Evolutionary conservation across 2,797 vertebrate species (phyloP).

Genomic region (Antrozous pallidus): DNA sequence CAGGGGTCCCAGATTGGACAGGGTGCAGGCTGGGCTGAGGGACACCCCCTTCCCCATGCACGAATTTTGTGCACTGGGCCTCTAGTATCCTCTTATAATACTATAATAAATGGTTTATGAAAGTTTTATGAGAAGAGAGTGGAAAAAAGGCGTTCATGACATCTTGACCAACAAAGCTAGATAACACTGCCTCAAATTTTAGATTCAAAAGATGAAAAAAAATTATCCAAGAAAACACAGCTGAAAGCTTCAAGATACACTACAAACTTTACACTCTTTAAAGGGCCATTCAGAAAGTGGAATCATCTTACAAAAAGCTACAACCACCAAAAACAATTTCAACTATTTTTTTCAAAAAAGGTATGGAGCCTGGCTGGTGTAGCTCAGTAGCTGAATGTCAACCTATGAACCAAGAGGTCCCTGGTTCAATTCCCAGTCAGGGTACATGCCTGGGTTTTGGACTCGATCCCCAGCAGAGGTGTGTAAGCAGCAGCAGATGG

Average conservation of each 20-base stretch:
- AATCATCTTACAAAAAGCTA: slow-evolving; percentile 10
- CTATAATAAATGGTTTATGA: slow-evolving; percentile 3
- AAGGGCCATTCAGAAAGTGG: neutral
- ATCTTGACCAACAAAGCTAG: slow-evolving; percentile 43
- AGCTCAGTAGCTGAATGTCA: neutral
- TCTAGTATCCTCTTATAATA: neutral
- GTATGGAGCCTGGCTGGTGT: neutral
- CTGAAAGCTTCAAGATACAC: neutral
- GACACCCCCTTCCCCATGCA: too few relatives aligned
- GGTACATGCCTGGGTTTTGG: neutral
- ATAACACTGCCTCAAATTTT: slow-evolving; percentile 9
- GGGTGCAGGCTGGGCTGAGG: too few relatives aligned
- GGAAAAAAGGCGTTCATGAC: neutral
- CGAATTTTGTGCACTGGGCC: too few relatives aligned
- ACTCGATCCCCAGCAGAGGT: neutral
- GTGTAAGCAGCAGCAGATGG: neutral
- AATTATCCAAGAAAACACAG: neutral
- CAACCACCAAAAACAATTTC: slow-evolving; percentile 26
- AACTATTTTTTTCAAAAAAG: neutral
- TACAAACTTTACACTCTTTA: slow-evolving; percentile 5
- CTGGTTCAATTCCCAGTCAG: neutral
- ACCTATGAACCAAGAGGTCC: neutral
- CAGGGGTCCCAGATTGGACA: too few relatives aligned
- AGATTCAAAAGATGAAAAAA: slow-evolving; percentile 44
- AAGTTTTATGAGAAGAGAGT: neutral